phyloP scores from a whole-genome alignment of 2,888 invertebrate genomes.

The Torymus tubicola region DNA sequence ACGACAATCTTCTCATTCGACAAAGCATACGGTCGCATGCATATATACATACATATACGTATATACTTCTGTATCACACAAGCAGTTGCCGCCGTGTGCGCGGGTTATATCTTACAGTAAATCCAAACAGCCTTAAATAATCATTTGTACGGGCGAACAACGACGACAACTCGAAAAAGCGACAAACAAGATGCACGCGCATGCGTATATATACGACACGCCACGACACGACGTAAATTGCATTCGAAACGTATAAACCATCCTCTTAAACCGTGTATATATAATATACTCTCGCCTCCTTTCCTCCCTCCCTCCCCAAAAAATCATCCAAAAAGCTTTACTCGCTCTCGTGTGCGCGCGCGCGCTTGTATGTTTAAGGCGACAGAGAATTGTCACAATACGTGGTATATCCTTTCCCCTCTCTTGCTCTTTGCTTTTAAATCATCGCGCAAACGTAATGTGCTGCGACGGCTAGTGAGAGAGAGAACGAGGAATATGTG shows the following conservation, averaged over 20 bases:
- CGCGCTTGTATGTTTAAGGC: conserved; percentile 52
- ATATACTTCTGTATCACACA: conserved; percentile 5
- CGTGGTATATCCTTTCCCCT: background rate
- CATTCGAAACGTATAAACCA: conserved; percentile 53
- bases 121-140: conserved; percentile 44
- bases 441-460: conserved; percentile 52
- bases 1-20: no score
- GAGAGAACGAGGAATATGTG: background rate
- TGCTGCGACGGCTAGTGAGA: conserved; percentile 23
- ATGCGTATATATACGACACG: background rate
- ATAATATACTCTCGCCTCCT: no score
- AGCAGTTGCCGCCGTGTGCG: background rate
- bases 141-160: conserved; percentile 41
- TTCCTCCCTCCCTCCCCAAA: no score
- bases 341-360: background rate
- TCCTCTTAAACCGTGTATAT: conserved; percentile 33
- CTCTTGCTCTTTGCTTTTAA: conserved; percentile 38
- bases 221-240: conserved; percentile 49
- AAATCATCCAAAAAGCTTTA: conserved; percentile 1
- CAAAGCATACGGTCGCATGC: no score
- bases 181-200: background rate
- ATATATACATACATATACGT: no score
- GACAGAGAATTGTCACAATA: conserved; percentile 59
- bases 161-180: conserved; percentile 1
- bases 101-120: background rate